Percentiles rank a stretch among this genome's conserved stretches.
Conservation (phyloP, 2,888 invertebrate genomes). For the Acleris cristana region DNA sequence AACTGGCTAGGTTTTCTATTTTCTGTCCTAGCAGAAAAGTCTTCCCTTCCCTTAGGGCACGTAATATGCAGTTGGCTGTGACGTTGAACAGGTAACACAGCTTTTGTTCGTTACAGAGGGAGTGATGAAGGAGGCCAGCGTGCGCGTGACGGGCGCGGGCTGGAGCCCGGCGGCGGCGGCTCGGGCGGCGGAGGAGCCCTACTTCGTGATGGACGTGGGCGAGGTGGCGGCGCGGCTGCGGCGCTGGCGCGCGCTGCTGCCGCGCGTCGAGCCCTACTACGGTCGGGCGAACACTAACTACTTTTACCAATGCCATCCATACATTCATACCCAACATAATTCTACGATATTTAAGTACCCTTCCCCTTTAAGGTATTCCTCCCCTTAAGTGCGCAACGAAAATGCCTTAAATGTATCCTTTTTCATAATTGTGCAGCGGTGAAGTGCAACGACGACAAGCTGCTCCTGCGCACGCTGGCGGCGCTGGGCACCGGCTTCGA, state of each 20-base stretch:
- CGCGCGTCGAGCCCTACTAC: conserved; percentile 95
- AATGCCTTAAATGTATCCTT: too few species aligned
- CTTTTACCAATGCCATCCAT: neutral
- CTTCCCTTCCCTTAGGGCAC: too few species aligned
- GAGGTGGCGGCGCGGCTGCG: conserved; percentile 92
- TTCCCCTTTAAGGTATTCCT: too few species aligned
- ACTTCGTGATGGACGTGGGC: conserved; percentile 94
- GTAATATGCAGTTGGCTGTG: neutral
- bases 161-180: conserved; percentile 83
- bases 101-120: neutral
- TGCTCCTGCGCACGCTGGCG: conserved; percentile 92
- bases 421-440: conserved; percentile 85
- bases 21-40: too few species aligned
- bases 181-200: conserved; percentile 88
- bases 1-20: too few species aligned
- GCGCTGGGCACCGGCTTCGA: conserved; percentile 96
- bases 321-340: too few species aligned
- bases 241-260: conserved; percentile 92
- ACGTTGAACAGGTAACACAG: neutral
- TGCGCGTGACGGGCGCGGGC: neutral
- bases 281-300: conserved; percentile 81
- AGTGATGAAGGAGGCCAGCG: neutral
- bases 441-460: conserved; percentile 96
- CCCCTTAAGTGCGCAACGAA: too few species aligned
- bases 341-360: too few species aligned